Conservation (phyloP, 2,797 vertebrate species). For the Hyperoplus immaculatus region DNA sequence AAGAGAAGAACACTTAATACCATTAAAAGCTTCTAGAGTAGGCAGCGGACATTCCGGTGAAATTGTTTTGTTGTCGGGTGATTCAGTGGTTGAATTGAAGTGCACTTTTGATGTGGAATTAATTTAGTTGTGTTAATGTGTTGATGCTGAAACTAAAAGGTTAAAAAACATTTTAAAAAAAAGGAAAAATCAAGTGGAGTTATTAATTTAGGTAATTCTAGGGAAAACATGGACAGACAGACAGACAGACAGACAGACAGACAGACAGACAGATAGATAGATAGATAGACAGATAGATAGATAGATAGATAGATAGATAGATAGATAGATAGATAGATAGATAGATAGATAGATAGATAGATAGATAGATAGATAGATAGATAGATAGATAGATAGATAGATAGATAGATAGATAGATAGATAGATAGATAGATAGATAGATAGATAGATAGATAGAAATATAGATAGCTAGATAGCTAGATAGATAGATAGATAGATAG, state of each 20-base stretch:
- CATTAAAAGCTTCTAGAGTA: neutral
- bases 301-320: too few species aligned
- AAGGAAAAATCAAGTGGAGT: neutral
- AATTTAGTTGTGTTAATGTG: neutral
- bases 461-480: too few species aligned
- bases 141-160: neutral
- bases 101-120: neutral
- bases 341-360: too few species aligned
- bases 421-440: too few species aligned
- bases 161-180: neutral
- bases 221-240: constrained; percentile 12
- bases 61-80: neutral
- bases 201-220: neutral
- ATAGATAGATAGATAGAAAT: too few species aligned
- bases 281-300: too few species aligned
- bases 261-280: too few species aligned
- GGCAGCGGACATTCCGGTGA: neutral
- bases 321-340: too few species aligned
- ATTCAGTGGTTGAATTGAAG: neutral
- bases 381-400: too few species aligned
- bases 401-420: too few species aligned
- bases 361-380: too few species aligned
- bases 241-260: neutral
- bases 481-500: too few species aligned
- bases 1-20: neutral